Evolutionary conservation across 2,113 vertebrate species (phyloP).

Genomic region (Vulpes ferrilata): DNA sequence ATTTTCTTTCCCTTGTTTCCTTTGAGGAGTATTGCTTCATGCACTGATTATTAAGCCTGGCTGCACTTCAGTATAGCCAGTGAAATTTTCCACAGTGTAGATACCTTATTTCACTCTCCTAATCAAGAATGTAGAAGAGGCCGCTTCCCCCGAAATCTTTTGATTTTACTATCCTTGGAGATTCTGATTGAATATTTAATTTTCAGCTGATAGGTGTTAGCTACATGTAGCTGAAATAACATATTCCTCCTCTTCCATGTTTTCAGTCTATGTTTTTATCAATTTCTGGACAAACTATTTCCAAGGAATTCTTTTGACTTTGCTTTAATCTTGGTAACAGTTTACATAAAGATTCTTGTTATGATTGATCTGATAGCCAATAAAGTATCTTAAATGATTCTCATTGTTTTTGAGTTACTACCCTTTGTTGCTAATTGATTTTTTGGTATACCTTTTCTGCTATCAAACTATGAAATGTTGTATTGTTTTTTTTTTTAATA

Average conservation of each 20-base stretch:
- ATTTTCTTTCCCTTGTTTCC: neutral
- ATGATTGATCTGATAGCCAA: neutral
- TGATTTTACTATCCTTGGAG: neutral
- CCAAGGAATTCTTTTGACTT: conserved; percentile 42
- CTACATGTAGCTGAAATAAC: conserved; percentile 18
- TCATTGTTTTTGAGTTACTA: conserved; percentile 39
- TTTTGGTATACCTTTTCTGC: neutral
- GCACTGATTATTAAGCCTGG: conserved; percentile 16
- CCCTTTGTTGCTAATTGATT: neutral
- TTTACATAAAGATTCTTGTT: conserved; percentile 31
- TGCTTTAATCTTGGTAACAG: neutral
- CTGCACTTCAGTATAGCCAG: neutral
- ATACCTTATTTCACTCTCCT: conserved; percentile 24
- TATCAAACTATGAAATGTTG: neutral
- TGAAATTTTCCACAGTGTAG: conserved; percentile 36
- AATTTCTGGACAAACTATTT: neutral
- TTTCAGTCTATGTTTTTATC: neutral
- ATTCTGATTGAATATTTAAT: conserved; percentile 22
- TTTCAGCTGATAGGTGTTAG: conserved; percentile 28
- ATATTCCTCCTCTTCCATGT: neutral
- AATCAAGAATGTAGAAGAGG: conserved; percentile 21
- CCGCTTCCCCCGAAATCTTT: neutral
- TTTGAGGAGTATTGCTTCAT: conserved; percentile 10
- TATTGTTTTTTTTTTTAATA: neutral
- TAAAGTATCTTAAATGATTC: neutral